Conservation (phyloP, 2,888 invertebrate genomes). For the Podotricha telesiphe region DNA sequence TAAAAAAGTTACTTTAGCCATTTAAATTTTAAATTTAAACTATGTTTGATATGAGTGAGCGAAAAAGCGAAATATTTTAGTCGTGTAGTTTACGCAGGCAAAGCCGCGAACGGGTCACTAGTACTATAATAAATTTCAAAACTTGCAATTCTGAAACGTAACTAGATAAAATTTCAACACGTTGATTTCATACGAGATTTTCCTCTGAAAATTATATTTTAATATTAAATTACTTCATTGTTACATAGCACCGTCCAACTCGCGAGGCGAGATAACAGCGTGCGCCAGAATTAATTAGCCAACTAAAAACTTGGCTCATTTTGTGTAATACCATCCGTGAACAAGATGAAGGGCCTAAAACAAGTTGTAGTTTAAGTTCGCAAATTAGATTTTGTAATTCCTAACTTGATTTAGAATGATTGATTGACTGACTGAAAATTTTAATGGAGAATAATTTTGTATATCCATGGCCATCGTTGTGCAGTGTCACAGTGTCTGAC, state of each 20-base stretch:
- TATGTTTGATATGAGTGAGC: no score
- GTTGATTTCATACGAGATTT: conserved; percentile 16
- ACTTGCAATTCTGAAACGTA: conserved; percentile 1
- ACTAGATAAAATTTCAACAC: conserved; percentile 9
- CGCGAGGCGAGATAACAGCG: conserved; percentile 57
- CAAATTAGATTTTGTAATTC: conserved; percentile 20
- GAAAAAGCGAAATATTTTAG: no score
- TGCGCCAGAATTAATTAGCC: conserved; percentile 68
- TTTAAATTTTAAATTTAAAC: no score
- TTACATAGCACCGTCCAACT: conserved; percentile 37
- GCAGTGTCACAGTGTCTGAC: no score
- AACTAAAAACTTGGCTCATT: conserved; percentile 69
- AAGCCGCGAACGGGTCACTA: no score
- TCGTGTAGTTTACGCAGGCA: no score
- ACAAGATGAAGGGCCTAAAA: conserved; percentile 44
- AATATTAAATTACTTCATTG: conserved; percentile 37
- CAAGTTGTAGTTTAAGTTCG: conserved; percentile 33
- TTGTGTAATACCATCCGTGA: conserved; percentile 50
- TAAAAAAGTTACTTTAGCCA: no score
- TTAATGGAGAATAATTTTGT: not conserved
- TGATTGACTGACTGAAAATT: conserved; percentile 8
- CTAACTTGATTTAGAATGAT: conserved; percentile 21
- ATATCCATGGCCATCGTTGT: no score
- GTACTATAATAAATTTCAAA: not conserved
- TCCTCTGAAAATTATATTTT: conserved; percentile 26